Percentiles rank a stretch among this genome's conserved stretches.
phyloP scores from a whole-genome alignment of 2,888 invertebrate genomes.

The Esperia sulphurella region DNA sequence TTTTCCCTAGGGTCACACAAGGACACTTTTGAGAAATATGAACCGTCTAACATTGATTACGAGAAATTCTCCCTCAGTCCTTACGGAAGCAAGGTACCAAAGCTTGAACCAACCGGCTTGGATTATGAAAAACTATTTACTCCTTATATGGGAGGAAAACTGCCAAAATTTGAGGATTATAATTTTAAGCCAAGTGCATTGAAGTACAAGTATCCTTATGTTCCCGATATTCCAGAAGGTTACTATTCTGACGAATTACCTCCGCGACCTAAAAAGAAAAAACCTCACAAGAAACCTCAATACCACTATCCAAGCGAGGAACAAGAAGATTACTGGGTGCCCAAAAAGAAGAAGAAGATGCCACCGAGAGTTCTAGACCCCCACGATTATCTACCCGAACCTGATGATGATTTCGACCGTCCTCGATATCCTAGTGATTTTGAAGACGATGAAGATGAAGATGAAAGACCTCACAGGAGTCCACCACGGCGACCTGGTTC shows the following conservation, averaged over 20 bases:
- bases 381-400: slow-evolving; percentile 42
- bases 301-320: slow-evolving; percentile 42
- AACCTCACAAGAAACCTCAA: slow-evolving; percentile 51
- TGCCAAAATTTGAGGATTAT: slow-evolving; percentile 35
- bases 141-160: slow-evolving; percentile 30
- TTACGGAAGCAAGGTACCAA: slow-evolving; percentile 45
- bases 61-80: slow-evolving; percentile 45
- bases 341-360: slow-evolving; percentile 62
- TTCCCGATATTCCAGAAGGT: slow-evolving; percentile 51
- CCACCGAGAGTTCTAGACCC: slow-evolving; percentile 43
- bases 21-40: slow-evolving; percentile 54
- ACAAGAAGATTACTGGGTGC: slow-evolving; percentile 61
- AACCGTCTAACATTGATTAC: slow-evolving; percentile 46
- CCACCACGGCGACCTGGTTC: slow-evolving; percentile 37
- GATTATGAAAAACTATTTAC: slow-evolving; percentile 17
- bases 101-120: slow-evolving; percentile 37
- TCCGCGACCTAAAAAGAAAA: slow-evolving; percentile 56
- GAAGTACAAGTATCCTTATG: slow-evolving; percentile 38
- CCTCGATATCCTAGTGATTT: slow-evolving; percentile 33
- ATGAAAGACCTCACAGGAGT: slow-evolving; percentile 41
- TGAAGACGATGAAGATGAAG: slow-evolving; percentile 47
- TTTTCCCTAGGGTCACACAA: slow-evolving; percentile 40
- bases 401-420: slow-evolving; percentile 58
- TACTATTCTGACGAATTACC: slow-evolving; percentile 50
- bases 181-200: slow-evolving; percentile 1